These are phyloP conservation scores for Heliopora coerulea DNA, from an alignment of 92 coral and sea anemone species.

Conservation along the genomic window DNA sequence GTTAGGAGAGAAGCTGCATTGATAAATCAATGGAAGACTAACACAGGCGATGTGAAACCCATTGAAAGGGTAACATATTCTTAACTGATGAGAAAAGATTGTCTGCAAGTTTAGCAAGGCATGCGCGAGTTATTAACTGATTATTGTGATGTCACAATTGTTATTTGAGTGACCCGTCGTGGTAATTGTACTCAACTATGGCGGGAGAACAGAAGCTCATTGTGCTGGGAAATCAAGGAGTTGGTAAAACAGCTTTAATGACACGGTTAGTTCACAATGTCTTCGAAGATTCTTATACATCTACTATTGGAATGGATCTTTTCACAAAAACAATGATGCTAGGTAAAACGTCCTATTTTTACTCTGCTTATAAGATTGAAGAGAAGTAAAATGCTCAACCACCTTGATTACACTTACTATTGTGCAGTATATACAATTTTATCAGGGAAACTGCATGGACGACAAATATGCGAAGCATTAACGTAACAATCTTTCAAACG, in stretches of 20 bases:
- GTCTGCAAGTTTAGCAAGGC: too few species aligned
- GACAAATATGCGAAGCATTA: too few species aligned
- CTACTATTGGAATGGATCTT: constrained; percentile 94
- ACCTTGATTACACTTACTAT: neutral
- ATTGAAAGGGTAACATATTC: too few species aligned
- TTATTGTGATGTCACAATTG: constrained; percentile 32
- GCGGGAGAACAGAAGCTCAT: constrained; percentile 67
- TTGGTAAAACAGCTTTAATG: constrained; percentile 91
- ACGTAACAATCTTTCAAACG: too few species aligned
- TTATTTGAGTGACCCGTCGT: neutral
- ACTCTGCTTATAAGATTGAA: neutral
- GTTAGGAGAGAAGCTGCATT: too few species aligned
- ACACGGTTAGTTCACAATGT: constrained; percentile 76
- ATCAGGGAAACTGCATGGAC: too few species aligned
- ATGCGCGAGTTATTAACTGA: too few species aligned
- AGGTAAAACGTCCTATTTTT: constrained; percentile 45
- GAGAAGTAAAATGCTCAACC: too few species aligned
- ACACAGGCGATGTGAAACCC: too few species aligned
- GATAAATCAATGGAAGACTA: too few species aligned
- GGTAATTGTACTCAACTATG: neutral
- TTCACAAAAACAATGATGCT: constrained; percentile 74
- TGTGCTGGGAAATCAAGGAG: constrained; percentile 92
- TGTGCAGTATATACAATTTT: too few species aligned
- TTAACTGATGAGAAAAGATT: too few species aligned
- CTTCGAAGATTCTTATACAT: constrained; percentile 78